phyloP scores from a whole-genome alignment of 1,140 invertebrate genomes.

The Sycophaga agraensis region DNA sequence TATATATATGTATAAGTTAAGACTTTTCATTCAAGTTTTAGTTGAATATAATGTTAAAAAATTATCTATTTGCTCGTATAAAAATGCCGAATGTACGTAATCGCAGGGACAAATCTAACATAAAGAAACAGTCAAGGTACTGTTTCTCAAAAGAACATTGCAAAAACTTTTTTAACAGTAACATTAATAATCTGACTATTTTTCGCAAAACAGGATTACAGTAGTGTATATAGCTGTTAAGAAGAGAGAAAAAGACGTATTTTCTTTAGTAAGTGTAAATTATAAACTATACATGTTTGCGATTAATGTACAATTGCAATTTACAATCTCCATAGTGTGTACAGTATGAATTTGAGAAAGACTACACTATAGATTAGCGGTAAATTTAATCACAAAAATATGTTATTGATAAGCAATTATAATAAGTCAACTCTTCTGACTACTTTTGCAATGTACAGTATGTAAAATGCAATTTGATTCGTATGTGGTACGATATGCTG shows the following conservation, averaged over 20 bases:
- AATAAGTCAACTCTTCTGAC: conserved; percentile 44
- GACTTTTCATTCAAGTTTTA: not conserved
- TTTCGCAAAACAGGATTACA: conserved; percentile 32
- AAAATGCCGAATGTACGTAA: conserved; percentile 4
- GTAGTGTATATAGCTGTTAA: conserved; percentile 33
- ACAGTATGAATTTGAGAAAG: conserved; percentile 3
- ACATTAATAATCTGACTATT: conserved; percentile 4
- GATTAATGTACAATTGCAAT: conserved; percentile 39
- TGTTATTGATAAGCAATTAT: not conserved
- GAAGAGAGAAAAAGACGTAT: conserved; percentile 24
- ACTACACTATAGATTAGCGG: conserved; percentile 15
- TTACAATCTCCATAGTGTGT: conserved; percentile 29
- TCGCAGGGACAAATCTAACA: conserved; percentile 1
- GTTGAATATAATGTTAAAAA: conserved; percentile 5
- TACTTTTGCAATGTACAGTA: conserved; percentile 56
- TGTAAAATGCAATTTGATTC: conserved; percentile 20
- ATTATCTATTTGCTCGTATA: conserved; percentile 1
- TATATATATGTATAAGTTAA: too few species aligned
- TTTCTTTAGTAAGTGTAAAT: conserved; percentile 35
- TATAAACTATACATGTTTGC: conserved; percentile 48
- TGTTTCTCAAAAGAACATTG: not conserved
- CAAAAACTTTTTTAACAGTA: not conserved
- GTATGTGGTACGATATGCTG: not conserved
- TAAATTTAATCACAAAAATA: conserved; percentile 27
- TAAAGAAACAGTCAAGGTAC: conserved; percentile 2